Conservation (phyloP, 2,113 vertebrate species). For the Lophotis ruficrista region DNA sequence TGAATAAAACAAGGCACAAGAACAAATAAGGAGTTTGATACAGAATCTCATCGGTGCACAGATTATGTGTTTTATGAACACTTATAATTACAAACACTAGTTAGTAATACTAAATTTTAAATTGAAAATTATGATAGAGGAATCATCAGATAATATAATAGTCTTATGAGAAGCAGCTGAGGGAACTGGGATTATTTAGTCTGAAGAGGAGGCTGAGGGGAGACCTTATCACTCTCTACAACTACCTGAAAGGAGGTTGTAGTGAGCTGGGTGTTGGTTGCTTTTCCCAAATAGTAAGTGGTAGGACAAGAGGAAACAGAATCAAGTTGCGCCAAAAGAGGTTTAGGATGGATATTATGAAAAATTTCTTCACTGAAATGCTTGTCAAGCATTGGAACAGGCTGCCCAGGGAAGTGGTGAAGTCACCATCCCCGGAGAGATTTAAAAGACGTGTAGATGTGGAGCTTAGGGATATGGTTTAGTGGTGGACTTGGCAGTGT, state of each 20-base stretch:
- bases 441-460: background rate
- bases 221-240: background rate
- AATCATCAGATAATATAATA: background rate
- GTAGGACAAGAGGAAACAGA: too few relatives aligned
- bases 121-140: background rate
- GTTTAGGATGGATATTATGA: background rate
- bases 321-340: background rate
- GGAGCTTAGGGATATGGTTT: accelerated
- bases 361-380: background rate
- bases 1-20: background rate
- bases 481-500: too few relatives aligned
- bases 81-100: background rate
- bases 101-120: background rate
- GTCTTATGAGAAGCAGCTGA: background rate
- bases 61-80: background rate
- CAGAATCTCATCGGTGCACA: background rate
- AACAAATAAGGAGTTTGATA: background rate
- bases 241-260: background rate
- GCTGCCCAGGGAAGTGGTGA: background rate
- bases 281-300: background rate
- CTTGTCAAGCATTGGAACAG: too few relatives aligned
- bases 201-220: background rate
- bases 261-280: background rate
- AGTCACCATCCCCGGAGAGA: background rate
- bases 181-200: background rate